Percentiles rank a stretch among this genome's conserved stretches.
phyloP scores from a whole-genome alignment of 2,797 vertebrate genomes.

The Sebastes hubbsi region DNA sequence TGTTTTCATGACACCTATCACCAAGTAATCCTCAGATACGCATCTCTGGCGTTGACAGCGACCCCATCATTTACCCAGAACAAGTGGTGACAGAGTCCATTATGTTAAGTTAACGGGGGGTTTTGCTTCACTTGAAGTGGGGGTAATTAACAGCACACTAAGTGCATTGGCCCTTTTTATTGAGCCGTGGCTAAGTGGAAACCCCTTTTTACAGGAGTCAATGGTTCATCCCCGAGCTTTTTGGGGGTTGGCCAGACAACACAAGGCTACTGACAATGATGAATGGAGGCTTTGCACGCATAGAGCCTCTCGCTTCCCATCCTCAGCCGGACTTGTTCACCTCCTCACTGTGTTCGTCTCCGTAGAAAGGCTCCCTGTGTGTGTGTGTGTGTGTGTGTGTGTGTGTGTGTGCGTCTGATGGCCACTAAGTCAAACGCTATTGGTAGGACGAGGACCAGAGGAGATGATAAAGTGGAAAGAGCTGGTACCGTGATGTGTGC shows the following conservation, averaged over 20 bases:
- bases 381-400: conserved; percentile 21
- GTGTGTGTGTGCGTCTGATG: conserved; percentile 21
- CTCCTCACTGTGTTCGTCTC: conserved; percentile 25
- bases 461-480: conserved; percentile 53
- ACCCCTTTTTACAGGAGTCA: conserved; percentile 72
- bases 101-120: conserved; percentile 62
- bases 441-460: conserved; percentile 25
- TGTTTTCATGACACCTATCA: conserved; percentile 1
- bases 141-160: conserved; percentile 70
- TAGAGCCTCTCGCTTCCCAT: conserved; percentile 44
- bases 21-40: conserved; percentile 18
- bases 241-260: conserved; percentile 65
- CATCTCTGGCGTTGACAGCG: conserved; percentile 21
- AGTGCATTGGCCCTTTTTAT: conserved; percentile 70
- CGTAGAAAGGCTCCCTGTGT: conserved; percentile 12
- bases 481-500: conserved; percentile 14
- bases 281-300: conserved; percentile 70
- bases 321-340: conserved; percentile 30
- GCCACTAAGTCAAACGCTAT: conserved; percentile 14
- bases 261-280: conserved; percentile 68
- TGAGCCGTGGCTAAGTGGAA: conserved; percentile 66
- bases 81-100: conserved; percentile 65
- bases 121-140: conserved; percentile 64
- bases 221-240: conserved; percentile 64
- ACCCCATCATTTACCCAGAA: conserved; percentile 39